These are phyloP conservation scores for Platyrinchus mystaceus DNA, from an alignment of 2,797 vertebrate genomes.

Conservation along the genomic window DNA sequence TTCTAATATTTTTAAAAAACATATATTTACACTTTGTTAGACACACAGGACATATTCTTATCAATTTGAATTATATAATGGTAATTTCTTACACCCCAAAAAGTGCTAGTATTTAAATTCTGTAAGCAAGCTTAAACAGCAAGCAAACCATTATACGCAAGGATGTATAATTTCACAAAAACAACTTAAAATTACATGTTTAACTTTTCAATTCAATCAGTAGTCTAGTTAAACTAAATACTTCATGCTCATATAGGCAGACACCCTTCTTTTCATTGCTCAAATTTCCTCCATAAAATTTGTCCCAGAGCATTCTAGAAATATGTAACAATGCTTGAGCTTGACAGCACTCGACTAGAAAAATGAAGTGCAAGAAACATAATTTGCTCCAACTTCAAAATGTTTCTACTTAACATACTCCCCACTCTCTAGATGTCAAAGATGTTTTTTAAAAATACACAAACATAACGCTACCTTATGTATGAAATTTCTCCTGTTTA, in stretches of 20 bases:
- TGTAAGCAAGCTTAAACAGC: background rate
- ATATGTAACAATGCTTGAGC: background rate
- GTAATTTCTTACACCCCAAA: background rate
- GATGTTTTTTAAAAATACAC: background rate
- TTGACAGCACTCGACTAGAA: background rate
- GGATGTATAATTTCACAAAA: background rate
- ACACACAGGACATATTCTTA: background rate
- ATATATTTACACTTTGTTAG: background rate
- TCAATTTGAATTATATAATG: background rate
- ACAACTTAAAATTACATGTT: background rate
- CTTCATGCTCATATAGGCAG: background rate
- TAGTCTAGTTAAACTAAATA: background rate
- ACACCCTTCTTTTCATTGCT: background rate
- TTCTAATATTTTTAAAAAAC: background rate
- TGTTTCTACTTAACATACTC: background rate
- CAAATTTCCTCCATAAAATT: background rate
- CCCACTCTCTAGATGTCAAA: background rate
- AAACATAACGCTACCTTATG: background rate
- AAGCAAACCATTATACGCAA: background rate
- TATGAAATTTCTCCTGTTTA: background rate
- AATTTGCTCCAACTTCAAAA: background rate
- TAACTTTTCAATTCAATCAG: background rate
- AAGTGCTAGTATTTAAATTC: background rate
- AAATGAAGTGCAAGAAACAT: background rate
- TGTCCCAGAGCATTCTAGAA: background rate